These are phyloP conservation scores for Pionites leucogaster DNA, from an alignment of 2,113 vertebrate species.

Conservation along the genomic window DNA sequence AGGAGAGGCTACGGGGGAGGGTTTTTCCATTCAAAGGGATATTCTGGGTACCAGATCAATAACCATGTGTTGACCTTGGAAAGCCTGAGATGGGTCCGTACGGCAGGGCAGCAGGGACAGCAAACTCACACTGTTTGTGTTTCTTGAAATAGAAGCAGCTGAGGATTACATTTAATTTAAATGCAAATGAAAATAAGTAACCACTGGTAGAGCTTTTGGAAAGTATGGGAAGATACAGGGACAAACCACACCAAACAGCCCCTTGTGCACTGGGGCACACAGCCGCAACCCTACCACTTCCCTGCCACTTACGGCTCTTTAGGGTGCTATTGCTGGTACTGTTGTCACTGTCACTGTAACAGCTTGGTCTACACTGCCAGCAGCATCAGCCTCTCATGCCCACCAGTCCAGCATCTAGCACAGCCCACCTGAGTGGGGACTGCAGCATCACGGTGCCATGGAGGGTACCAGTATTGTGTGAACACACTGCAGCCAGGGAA, in stretches of 20 bases:
- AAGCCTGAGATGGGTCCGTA: neutral
- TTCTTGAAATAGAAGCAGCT: slow-evolving; percentile 19
- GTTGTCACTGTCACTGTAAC: neutral
- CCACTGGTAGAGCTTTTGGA: neutral
- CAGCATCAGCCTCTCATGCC: neutral
- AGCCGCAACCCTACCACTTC: neutral
- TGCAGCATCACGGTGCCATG: rapidly evolving
- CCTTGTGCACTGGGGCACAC: neutral
- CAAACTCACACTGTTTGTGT: neutral
- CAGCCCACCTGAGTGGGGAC: neutral
- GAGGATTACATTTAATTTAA: neutral
- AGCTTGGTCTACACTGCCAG: rapidly evolving
- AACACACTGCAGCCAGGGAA: neutral
- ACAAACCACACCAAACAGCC: neutral
- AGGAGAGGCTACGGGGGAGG: neutral
- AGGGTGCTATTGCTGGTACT: neutral
- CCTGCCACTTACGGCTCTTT: neutral
- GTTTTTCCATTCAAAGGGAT: neutral
- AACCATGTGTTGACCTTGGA: neutral
- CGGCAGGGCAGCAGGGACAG: neutral
- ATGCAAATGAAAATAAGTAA: neutral
- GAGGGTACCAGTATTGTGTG: neutral
- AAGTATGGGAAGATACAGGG: rapidly evolving
- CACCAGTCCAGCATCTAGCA: neutral
- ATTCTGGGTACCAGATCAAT: slow-evolving; percentile 15